phyloP scores from a whole-genome alignment of 2,113 vertebrate genomes.

The Sclerurus mexicanus region DNA sequence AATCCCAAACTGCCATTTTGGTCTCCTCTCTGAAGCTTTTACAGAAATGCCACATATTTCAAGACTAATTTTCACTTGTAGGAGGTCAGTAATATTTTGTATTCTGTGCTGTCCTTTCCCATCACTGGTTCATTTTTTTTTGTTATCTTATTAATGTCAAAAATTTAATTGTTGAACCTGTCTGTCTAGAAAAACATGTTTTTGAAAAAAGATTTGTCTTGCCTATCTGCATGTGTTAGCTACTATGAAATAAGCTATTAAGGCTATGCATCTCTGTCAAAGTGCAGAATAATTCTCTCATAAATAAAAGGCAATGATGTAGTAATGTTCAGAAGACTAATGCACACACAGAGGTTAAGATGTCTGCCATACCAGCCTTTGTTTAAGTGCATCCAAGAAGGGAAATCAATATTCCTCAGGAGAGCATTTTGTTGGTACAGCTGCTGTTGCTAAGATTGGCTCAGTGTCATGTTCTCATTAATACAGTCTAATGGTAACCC shows the following conservation, averaged over 20 bases:
- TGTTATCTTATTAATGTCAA: neutral
- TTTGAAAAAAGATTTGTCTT: neutral
- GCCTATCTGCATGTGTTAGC: neutral
- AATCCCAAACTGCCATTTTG: neutral
- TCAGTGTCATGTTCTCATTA: conserved; percentile 30
- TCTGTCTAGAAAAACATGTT: neutral
- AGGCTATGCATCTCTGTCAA: neutral
- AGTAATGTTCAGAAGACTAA: neutral
- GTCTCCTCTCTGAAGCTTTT: neutral
- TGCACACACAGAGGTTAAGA: neutral
- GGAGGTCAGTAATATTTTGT: neutral
- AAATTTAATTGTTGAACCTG: neutral
- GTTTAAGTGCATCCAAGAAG: conserved; percentile 30
- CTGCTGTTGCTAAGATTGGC: conserved; percentile 15
- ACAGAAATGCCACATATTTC: neutral
- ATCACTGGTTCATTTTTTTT: neutral
- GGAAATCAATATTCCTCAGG: conserved; percentile 37
- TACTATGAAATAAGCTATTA: neutral
- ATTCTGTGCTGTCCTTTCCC: neutral
- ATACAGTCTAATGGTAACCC: neutral
- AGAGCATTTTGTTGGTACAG: conserved; percentile 26
- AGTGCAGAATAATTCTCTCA: neutral
- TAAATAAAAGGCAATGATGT: neutral
- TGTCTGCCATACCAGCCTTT: neutral
- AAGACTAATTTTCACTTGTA: neutral